Evolutionary conservation across 2,113 vertebrate genomes (phyloP).

Genomic region (Dipodomys spectabilis): DNA sequence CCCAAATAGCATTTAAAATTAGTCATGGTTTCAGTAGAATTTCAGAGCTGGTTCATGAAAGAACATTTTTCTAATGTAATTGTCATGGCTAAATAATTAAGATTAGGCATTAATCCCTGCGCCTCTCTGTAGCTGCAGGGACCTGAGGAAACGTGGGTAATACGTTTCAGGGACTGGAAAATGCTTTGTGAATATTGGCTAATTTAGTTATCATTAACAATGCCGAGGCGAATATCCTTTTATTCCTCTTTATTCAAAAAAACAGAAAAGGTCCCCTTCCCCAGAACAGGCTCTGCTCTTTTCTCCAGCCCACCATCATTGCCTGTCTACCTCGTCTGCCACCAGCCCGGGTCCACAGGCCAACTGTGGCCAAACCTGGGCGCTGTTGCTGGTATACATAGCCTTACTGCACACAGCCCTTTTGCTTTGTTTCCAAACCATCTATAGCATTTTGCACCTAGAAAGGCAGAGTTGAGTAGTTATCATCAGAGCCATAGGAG

Average conservation of each 20-base stretch:
- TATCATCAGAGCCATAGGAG: neutral
- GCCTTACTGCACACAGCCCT: neutral
- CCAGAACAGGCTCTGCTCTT: neutral
- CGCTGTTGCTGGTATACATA: neutral
- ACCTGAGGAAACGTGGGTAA: neutral
- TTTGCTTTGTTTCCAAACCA: neutral
- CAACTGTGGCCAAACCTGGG: neutral
- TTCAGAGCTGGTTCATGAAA: slow-evolving; percentile 26
- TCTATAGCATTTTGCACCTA: neutral
- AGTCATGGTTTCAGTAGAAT: slow-evolving; percentile 6
- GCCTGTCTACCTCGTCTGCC: neutral
- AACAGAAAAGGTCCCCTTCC: neutral
- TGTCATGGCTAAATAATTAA: slow-evolving; percentile 61
- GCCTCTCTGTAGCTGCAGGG: neutral
- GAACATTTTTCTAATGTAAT: slow-evolving; percentile 57
- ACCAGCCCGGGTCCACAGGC: neutral
- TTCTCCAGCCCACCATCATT: neutral
- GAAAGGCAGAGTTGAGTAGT: neutral
- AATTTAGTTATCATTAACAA: neutral
- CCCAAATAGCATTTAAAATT: neutral
- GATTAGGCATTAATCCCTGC: slow-evolving; percentile 23
- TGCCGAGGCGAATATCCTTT: neutral
- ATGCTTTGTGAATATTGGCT: neutral
- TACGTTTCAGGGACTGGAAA: neutral
- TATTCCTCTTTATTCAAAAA: neutral